phyloP scores from a whole-genome alignment of 2,888 invertebrate species.

The Mylabris sibirica region DNA sequence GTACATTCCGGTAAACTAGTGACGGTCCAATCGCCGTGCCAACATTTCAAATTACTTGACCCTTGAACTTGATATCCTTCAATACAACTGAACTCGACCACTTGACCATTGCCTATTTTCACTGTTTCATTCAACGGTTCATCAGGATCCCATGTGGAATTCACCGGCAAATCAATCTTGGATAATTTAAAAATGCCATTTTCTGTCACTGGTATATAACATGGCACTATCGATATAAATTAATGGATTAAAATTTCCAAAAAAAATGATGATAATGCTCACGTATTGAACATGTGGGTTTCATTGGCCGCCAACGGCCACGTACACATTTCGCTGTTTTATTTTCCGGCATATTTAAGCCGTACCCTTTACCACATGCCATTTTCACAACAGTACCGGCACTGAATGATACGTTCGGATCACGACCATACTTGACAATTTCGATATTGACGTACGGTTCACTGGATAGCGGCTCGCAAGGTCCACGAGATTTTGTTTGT shows the following conservation, averaged over 20 bases:
- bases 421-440: constrained; percentile 74
- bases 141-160: constrained; percentile 60
- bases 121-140: constrained; percentile 67
- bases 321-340: constrained; percentile 81
- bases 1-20: constrained; percentile 79
- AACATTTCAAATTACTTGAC: constrained; percentile 76
- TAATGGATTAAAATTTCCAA: constrained; percentile 7
- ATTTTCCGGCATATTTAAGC: constrained; percentile 75
- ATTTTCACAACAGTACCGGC: constrained; percentile 79
- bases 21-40: constrained; percentile 84
- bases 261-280: constrained; percentile 53
- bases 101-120: constrained; percentile 73
- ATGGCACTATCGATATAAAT: constrained; percentile 64
- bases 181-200: constrained; percentile 73
- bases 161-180: constrained; percentile 56
- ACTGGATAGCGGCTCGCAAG: constrained; percentile 73
- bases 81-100: constrained; percentile 78
- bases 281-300: constrained; percentile 83
- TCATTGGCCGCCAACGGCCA: constrained; percentile 85
- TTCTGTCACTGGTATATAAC: constrained; percentile 73
- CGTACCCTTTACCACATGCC: constrained; percentile 80
- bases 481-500: constrained; percentile 61
- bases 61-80: constrained; percentile 77
- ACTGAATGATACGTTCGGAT: constrained; percentile 75
- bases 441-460: constrained; percentile 75